Conservation (phyloP, 2,888 invertebrate genomes). For the Candidula unifasciata region DNA sequence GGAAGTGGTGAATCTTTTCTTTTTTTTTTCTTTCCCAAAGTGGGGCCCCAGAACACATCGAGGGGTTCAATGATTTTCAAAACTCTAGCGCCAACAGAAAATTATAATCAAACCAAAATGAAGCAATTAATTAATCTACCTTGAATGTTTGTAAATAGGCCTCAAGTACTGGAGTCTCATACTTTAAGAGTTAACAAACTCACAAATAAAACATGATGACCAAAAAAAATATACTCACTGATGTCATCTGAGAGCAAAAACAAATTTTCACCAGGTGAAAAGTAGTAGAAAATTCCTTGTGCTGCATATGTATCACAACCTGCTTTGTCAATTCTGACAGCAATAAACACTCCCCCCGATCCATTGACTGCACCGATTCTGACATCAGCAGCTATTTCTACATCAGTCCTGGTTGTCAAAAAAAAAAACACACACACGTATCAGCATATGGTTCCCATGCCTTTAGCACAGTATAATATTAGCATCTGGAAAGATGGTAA, state of each 20-base stretch:
- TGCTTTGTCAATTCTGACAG: constrained; percentile 70
- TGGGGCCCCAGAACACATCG: too few relatives aligned
- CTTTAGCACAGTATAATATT: neutral
- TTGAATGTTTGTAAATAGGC: too few relatives aligned
- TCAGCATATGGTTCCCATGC: neutral
- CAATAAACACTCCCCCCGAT: constrained; percentile 72
- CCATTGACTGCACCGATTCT: constrained; percentile 65
- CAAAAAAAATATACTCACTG: constrained; percentile 59
- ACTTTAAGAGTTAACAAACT: too few relatives aligned
- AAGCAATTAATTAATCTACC: too few relatives aligned
- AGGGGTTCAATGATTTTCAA: too few relatives aligned
- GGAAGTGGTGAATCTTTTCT: too few relatives aligned
- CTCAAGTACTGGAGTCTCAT: too few relatives aligned
- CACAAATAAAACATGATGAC: neutral
- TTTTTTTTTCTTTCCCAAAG: too few relatives aligned
- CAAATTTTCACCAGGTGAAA: constrained; percentile 63
- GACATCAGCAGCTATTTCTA: constrained; percentile 67
- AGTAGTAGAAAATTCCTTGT: constrained; percentile 72
- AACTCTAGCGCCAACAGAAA: too few relatives aligned
- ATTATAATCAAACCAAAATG: too few relatives aligned
- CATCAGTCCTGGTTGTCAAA: constrained; percentile 67
- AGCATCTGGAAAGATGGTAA: too few relatives aligned
- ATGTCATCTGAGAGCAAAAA: constrained; percentile 67
- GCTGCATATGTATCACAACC: constrained; percentile 72
- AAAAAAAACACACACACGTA: neutral